A percentile compares a stretch with the other conserved stretches of the same genome.
Evolutionary conservation across 2,113 vertebrate genomes (phyloP).

Genomic region (Oncorhynchus gorbuscha): DNA sequence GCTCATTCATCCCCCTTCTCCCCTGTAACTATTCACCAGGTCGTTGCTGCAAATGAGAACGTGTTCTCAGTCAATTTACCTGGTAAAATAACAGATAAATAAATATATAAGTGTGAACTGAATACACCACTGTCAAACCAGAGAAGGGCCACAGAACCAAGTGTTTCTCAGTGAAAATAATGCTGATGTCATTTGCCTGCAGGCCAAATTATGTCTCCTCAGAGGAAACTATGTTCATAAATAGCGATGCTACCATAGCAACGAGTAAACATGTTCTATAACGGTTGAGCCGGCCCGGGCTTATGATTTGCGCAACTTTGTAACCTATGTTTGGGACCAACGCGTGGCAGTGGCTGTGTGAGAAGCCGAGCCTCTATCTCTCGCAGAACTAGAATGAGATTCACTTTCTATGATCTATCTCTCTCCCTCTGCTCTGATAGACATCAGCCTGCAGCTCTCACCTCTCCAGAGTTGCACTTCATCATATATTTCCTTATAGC

Average conservation of each 20-base stretch:
- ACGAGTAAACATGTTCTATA: not conserved
- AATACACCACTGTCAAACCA: not conserved
- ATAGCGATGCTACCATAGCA: constrained; percentile 20
- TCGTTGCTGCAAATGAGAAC: too few relatives aligned
- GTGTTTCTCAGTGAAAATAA: not conserved
- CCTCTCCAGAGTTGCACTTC: too few relatives aligned
- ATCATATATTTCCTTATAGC: too few relatives aligned
- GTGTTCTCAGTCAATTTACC: too few relatives aligned
- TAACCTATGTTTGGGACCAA: not conserved
- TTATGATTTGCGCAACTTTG: too few relatives aligned
- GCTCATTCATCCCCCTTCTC: too few relatives aligned
- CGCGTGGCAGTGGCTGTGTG: not conserved
- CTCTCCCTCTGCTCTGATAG: not conserved
- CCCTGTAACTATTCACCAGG: too few relatives aligned
- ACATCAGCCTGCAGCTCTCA: not conserved
- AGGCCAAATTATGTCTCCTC: not conserved
- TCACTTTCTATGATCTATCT: too few relatives aligned
- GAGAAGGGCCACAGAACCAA: not conserved
- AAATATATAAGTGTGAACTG: not conserved
- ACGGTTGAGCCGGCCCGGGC: too few relatives aligned
- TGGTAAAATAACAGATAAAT: too few relatives aligned
- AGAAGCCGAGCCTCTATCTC: too few relatives aligned
- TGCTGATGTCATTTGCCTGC: not conserved
- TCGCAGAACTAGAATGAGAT: too few relatives aligned
- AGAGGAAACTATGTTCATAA: constrained; percentile 30